A percentile compares a stretch with the other conserved stretches of the same genome.
Evolutionary conservation across 2,113 vertebrate genomes (phyloP).

Genomic region (Jacana jacana): DNA sequence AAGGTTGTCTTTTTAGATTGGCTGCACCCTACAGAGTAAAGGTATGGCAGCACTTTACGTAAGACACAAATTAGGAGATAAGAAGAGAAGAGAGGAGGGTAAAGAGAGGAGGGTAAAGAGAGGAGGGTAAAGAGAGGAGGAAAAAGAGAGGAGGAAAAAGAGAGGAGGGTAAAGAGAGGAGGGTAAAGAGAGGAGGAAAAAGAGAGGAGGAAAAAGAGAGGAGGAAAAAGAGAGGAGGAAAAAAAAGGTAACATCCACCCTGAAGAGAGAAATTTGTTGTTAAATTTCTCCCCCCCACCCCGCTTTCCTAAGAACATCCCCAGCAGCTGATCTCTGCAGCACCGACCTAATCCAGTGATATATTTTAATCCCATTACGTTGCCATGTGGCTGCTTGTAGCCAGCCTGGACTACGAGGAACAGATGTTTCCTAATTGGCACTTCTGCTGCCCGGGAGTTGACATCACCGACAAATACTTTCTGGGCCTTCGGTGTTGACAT

Average conservation of each 20-base stretch:
- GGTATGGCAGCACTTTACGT: fast-evolving
- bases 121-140: too few species aligned
- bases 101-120: too few species aligned
- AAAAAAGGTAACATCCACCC: neutral
- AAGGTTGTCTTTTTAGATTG: neutral
- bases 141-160: too few species aligned
- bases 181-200: too few species aligned
- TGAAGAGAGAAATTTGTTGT: neutral
- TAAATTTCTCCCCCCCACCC: neutral
- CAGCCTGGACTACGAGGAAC: neutral
- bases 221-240: too few species aligned
- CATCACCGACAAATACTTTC: neutral
- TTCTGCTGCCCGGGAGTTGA: neutral
- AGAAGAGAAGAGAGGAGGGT: too few species aligned
- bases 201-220: too few species aligned
- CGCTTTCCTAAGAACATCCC: neutral
- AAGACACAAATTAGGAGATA: neutral
- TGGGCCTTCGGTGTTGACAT: neutral
- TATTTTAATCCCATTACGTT: constrained; percentile 65
- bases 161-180: too few species aligned
- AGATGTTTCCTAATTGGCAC: constrained; percentile 46
- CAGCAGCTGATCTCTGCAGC: constrained; percentile 8
- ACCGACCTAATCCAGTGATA: constrained; percentile 3
- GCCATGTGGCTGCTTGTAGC: constrained; percentile 12
- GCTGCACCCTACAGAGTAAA: neutral